Base-by-base conservation (phyloP, 2,888 invertebrate genomes). In the Mesorhabditis spiculigera region DNA sequence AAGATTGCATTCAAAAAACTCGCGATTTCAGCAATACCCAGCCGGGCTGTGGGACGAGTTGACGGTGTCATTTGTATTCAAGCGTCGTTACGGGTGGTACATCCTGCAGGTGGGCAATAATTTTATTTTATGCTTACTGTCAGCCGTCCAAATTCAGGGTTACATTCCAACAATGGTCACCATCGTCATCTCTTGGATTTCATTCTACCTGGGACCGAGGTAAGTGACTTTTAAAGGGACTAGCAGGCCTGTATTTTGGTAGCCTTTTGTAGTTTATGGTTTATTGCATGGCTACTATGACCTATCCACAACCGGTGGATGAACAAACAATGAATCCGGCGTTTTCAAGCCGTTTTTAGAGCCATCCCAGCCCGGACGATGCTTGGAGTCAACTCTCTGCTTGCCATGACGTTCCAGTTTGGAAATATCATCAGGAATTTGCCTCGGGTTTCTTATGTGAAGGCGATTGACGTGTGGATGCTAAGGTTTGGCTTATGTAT, bases 21-120 rank as follows among this genome's bases (percentile, higher is more conserved):
- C 8, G n/a, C 58, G 10, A 13, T 50, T 73, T 63, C 69, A 84
- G 84, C 81, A 83, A 75, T 86, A 86, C 68, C 84, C 85, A 16
- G 86, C 86, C n/a, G 86, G 86, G 5, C 84, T 80, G 80, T 86
- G 86, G 86, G 86, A 86, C 71, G 86, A 86, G 70, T 71, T 86
- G 68, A 84, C 84, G 0, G 84, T 86, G 1, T 77, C 80, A 0
- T 86, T 86, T 70, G 81, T 84, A 10, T 86, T 86, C 73, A 79
- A 83, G 69, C 75, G 86, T 61, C 74, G 85, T 42, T 86, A 83
- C 72, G 86, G 86, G 5, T 86, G 86, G 86, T 86, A 86, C 75
- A 79, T 86, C 16, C 73, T 86, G n/a, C 86, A 86, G 66, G 85
- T 81, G 58, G 42, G 28, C 28, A 28, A 28, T 28, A 28, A 28